Conservation (phyloP, 1,140 invertebrate species). For the Ostrea edulis region DNA sequence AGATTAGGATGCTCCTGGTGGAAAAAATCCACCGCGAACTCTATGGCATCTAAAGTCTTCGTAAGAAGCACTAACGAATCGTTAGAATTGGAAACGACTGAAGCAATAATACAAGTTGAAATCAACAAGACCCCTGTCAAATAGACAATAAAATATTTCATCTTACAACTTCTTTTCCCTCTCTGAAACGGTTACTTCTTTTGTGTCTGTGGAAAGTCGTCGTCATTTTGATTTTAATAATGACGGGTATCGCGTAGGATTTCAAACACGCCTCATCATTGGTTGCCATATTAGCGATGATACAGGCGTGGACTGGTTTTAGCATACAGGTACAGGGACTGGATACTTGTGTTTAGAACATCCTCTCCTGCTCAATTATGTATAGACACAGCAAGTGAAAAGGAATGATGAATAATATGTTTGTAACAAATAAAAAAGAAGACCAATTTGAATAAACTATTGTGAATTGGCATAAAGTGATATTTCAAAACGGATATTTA, state of each 20-base stretch:
- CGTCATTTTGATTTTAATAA: conserved; percentile 34
- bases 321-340: background rate
- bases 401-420: background rate
- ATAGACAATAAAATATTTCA: background rate
- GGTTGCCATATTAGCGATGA: background rate
- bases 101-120: background rate
- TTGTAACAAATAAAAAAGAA: background rate
- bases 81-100: background rate
- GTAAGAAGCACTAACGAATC: conserved; percentile 41
- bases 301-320: background rate
- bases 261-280: conserved; percentile 1
- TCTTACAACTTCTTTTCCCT: background rate
- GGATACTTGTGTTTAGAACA: background rate
- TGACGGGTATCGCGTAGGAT: background rate
- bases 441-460: background rate
- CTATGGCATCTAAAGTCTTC: conserved; percentile 55
- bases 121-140: background rate
- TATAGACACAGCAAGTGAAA: background rate
- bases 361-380: background rate
- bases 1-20: conserved; percentile 55
- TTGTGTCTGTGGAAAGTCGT: background rate
- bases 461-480: background rate
- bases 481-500: no score
- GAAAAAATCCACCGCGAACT: conserved; percentile 60
- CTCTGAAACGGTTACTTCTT: background rate